Evolutionary conservation across 1,140 invertebrate genomes (phyloP).

Genomic region (Drosophila lowei): DNA sequence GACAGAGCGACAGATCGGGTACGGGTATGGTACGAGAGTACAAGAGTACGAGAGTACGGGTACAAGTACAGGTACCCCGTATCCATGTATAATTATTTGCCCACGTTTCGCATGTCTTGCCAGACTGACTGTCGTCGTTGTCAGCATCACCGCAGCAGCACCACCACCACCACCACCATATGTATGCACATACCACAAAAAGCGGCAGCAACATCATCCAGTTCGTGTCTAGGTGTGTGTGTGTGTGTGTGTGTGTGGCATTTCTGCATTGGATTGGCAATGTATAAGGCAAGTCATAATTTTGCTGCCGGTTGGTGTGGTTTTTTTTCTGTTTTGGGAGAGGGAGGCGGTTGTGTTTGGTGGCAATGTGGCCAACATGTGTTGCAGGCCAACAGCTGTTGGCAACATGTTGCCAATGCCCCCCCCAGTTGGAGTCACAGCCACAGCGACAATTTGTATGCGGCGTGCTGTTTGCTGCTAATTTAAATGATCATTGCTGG

Average conservation of each 20-base stretch:
- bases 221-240: conserved; percentile 34
- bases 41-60: too few relatives aligned
- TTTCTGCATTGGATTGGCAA: conserved; percentile 57
- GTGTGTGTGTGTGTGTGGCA: conserved; percentile 19
- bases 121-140: conserved; percentile 76
- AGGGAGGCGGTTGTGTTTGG: too few relatives aligned
- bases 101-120: conserved; percentile 78
- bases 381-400: conserved; percentile 58
- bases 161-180: neutral
- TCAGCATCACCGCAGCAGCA: conserved; percentile 22
- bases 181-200: conserved; percentile 1
- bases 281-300: conserved; percentile 30
- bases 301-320: conserved; percentile 25
- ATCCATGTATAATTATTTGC: conserved; percentile 76
- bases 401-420: conserved; percentile 65
- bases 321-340: conserved; percentile 12
- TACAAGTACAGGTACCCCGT: neutral
- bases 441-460: conserved; percentile 59
- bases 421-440: conserved; percentile 8
- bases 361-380: conserved; percentile 64
- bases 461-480: conserved; percentile 45
- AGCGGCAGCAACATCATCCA: neutral
- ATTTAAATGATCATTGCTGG: conserved; percentile 61
- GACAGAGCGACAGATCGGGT: conserved; percentile 33
- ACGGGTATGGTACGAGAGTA: conserved; percentile 12